Base-by-base conservation (phyloP, 2,113 vertebrate species). In the Burhinus bistriatus region DNA sequence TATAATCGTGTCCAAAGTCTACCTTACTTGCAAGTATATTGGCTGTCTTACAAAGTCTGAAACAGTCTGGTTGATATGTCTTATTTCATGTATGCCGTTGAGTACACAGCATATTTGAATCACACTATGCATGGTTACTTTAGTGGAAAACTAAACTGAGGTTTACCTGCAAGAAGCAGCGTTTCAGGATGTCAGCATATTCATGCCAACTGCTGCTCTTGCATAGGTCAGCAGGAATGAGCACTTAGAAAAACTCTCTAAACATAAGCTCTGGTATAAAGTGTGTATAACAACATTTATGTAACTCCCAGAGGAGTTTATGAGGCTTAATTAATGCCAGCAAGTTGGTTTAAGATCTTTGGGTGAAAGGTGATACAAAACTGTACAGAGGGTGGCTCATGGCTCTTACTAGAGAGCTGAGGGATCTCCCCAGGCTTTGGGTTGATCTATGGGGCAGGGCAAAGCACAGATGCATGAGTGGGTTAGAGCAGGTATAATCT, bases 121-220 rank as follows among this genome's bases (percentile, higher is more conserved):
- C 65, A 90, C 68, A 32, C 59, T 45, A 34, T 68, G 40, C 64
- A 79, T 38, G 62, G 73, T 45, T 92, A 20, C 80, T 92, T 96
- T 19, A 89, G 49, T 61, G 70, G 89, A 92, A 95, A 97, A 57
- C 61, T 82, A 76, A 89, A 87, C 81, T 32, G 83, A 64, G 25
- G 34, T 49, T 97, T 91, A 93, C 80, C 77, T 93, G 65, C 57
- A 80, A 11, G 32, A 82, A 93, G 36, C n/a, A 75, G 52, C 55
- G 68, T 93, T 97, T 95, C 61, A 71, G 40, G 25, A 54, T 58
- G 81, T 95, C 95, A 95, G 92, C 89, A 65, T 94, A 89, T 92
- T 94, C 58, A 21, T 49, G 30, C 36, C 1, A 2, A 77, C 58
- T 72, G 59, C 9, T 57, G 88, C 80, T 93, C 55, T 80, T 94